Base-by-base conservation (phyloP, 2,888 invertebrate species). In the Hoplodrina ambigua region DNA sequence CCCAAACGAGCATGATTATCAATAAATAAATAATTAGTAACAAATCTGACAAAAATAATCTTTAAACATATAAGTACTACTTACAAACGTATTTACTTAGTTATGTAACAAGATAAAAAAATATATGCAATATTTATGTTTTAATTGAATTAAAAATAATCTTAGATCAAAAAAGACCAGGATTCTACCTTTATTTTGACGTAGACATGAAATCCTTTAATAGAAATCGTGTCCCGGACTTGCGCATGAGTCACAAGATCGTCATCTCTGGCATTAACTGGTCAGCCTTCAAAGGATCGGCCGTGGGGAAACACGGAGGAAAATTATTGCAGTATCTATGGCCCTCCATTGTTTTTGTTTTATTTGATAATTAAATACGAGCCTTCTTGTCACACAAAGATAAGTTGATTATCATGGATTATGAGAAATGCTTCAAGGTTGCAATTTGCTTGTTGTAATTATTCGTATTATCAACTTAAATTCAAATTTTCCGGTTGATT, bases 211-310 rank as follows among this genome's bases (percentile, higher is more conserved):
- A 62, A 59, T 46, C 15, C 46, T 62, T 55, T 50, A 63, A 25
- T 37, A 67, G 52, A 81, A 78, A 69, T 75, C 70, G 67, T 74
- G 70, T 82, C 83, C 83, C 77, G 82, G 80, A 84, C 50, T 56
- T 82, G 70, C 58, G 58, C 54, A 46, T 84, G 85, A 74, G 69
- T 80, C 85, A 82, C 6, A 57, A 17, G 5, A 44, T 30, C 63
- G 62, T 69, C 63, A 67, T 66, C 54, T 62, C 54, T 64, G 50
- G 77, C 64, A 81, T 65, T 63, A 71, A 58, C 19, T 74, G 17
- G 25, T 15, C 57, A 72, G 44, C 79, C 82, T 78, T 81, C 63
- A 52, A 62, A 71, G 64, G 67, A 60, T 57, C 64, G 57, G 46
- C 56, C 59, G 41, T 50, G 66, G 71, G 55, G 56, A 78, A 75